Conservation (phyloP, 2,888 invertebrate genomes). For the Xanthia icteritia region DNA sequence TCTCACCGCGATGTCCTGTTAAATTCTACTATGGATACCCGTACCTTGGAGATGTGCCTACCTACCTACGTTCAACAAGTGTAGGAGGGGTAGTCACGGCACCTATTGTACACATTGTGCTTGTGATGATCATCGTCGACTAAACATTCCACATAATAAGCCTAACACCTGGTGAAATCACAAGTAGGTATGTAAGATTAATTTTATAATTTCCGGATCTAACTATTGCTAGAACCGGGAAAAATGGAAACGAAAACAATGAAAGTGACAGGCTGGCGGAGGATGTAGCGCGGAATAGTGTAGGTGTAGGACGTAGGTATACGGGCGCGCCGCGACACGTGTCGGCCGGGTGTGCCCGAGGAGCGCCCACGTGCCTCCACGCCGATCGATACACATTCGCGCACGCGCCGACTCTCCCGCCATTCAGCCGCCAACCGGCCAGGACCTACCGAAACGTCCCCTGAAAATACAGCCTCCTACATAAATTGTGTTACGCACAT, state of each 20-base stretch:
- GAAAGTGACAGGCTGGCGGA: slow-evolving; percentile 45
- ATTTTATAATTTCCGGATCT: background rate
- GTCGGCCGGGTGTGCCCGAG: slow-evolving; percentile 53
- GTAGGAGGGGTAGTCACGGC: background rate
- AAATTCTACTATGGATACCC: background rate
- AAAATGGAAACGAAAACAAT: slow-evolving; percentile 24
- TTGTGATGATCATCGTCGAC: slow-evolving; percentile 7
- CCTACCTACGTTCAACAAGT: slow-evolving; percentile 42
- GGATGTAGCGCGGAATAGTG: slow-evolving; percentile 35
- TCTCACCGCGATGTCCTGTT: background rate
- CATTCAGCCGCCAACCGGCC: slow-evolving; percentile 62
- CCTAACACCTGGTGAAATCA: background rate
- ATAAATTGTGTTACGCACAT: slow-evolving; percentile 19
- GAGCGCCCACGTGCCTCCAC: slow-evolving; percentile 63
- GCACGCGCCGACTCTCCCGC: slow-evolving; percentile 66
- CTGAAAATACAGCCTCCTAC: slow-evolving; percentile 35
- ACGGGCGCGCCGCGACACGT: slow-evolving; percentile 58
- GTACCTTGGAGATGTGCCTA: background rate
- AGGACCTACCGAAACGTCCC: slow-evolving; percentile 42
- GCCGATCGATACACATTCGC: slow-evolving; percentile 64
- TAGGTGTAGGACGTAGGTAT: slow-evolving; percentile 41
- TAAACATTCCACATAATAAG: background rate
- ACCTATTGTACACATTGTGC: background rate
- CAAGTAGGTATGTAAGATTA: background rate
- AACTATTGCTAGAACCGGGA: background rate